Base-by-base conservation (phyloP, 2,113 vertebrate species). In the Prunella fulvescens region DNA sequence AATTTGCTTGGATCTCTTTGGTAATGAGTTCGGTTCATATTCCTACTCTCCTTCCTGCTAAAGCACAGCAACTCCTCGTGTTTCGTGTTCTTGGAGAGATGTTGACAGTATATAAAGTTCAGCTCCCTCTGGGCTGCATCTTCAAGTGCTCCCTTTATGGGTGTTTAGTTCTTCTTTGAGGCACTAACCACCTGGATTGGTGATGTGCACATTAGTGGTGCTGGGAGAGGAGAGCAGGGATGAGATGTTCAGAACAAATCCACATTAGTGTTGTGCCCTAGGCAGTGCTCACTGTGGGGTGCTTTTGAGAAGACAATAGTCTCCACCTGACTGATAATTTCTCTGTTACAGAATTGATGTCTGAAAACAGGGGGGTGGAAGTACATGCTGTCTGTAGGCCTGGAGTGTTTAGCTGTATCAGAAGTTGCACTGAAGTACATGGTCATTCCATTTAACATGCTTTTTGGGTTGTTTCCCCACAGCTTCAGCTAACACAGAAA, bases 401-500 rank as follows among this genome's bases (percentile, higher is more conserved):
- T 57, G 8, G 31, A 56, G 31, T 6, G 20, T 62, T 86, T 66
- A 62, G 28, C 33, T 60, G 5, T 35, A 18, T 70, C 3, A 4
- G 66, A 66, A 78, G 51, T 31, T 78, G 64, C 6, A 6, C 35
- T 47, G 47, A 81, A 77, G 33, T 82, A 18, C 0, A 0, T 22
- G 33, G 42, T 74, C 35, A 10, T 67, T 67, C 7, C 10, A 6
- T 62, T 81, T 93, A 88, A 93, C 60, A 42, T 3, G 5, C 10
- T 37, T 31, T 31, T 57, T 76, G 11, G 40, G 53, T 64, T 94
- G 77, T 58, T 47, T 91, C 40, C 96, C 90, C 53, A 35, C 98
- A 99, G 99, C 98, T 99, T 95, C 99, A 99, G 96, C 98, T 99
- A 96, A 99, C 99, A 88, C 99, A 99, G 98, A 99, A 99, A 95